Evolutionary conservation across 1,140 invertebrate genomes (phyloP), one percentile per base, ranked within the genome.

Genomic region (Tribolium castaneum): DNA sequence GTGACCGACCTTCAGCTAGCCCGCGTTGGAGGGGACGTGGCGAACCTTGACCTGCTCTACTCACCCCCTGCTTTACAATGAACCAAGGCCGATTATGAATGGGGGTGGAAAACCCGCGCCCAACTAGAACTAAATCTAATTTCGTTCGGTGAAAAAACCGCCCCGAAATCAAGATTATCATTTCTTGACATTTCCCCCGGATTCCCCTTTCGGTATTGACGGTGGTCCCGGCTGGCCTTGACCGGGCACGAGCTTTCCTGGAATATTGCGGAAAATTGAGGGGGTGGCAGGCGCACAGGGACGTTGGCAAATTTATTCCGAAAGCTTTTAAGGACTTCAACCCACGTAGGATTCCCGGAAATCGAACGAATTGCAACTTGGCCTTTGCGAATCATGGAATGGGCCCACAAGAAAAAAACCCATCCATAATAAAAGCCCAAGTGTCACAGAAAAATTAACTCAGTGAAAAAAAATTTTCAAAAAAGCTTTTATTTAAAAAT

Each of bases 11-110:
- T 78, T 75, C 71, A 78, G 66, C 70, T 74, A 75, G 50, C 77
- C 71, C 72, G 52, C 75, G 14, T 73, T 73, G 71, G 71, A 73
- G 49, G 71, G 71, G 71, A 73, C 52, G 49, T 52, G n/a, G 77
- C 30, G 51, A 76, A 80, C 79, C 79, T 80, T 80, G 79, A 80
- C 79, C 79, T 78, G 79, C 77, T 80, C 77, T 76, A 80, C 79
- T 80, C 77, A 80, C 79, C 79, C 79, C 76, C 78, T 74, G 54
- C 59, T 75, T 78, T 72, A 80, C 73, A 80, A 80, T 80, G 78
- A 80, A 80, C 79, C 79, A 80, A 80, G 79, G 79, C 54, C 59
- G 62, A 25, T 45, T 49, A 80, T 80, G 79, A 80, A 80, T 80
- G 77, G 19, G 74, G 54, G 52, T 76, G 52, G 54, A 30, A 72